These are phyloP conservation scores for Eucera pruinosa DNA, from an alignment of 2,888 invertebrate species.

Conservation along the genomic window DNA sequence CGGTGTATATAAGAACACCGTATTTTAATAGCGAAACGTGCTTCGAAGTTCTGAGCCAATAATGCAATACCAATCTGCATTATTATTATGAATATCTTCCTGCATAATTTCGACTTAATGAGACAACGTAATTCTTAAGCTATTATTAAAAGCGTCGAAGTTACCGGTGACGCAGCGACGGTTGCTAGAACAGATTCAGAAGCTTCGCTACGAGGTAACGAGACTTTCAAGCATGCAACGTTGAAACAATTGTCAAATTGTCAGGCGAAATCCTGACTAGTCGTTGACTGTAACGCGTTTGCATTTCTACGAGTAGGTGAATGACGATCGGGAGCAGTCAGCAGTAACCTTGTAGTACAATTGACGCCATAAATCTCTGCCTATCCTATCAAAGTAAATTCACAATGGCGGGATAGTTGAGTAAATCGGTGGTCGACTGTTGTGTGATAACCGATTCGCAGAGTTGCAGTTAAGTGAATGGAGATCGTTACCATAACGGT, in stretches of 20 bases:
- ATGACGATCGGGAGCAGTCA: background rate
- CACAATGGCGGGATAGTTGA: conserved; percentile 10
- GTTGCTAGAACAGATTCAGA: conserved; percentile 8
- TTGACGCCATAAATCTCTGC: conserved; percentile 39
- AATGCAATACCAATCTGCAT: too few relatives aligned
- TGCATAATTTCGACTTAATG: too few relatives aligned
- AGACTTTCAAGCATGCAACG: conserved; percentile 2
- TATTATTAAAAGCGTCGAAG: too few relatives aligned
- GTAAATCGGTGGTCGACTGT: conserved; percentile 1
- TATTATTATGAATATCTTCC: too few relatives aligned
- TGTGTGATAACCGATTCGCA: conserved; percentile 1
- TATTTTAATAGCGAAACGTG: too few relatives aligned
- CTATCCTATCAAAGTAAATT: conserved; percentile 13
- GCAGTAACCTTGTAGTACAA: conserved; percentile 20
- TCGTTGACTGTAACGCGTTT: background rate
- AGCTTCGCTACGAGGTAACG: conserved; percentile 2
- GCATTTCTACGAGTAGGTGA: conserved; percentile 6
- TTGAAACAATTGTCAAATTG: conserved; percentile 20
- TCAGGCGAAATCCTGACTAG: conserved; percentile 15
- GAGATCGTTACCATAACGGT: background rate
- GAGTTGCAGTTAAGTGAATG: background rate
- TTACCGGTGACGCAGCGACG: too few relatives aligned
- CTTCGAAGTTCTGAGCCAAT: too few relatives aligned
- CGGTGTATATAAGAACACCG: too few relatives aligned
- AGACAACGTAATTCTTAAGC: too few relatives aligned